Percentiles rank a stretch among this genome's conserved stretches.
These are phyloP conservation scores for Dastarcus helophoroides DNA, from an alignment of 2,888 invertebrate genomes.

Conservation along the genomic window DNA sequence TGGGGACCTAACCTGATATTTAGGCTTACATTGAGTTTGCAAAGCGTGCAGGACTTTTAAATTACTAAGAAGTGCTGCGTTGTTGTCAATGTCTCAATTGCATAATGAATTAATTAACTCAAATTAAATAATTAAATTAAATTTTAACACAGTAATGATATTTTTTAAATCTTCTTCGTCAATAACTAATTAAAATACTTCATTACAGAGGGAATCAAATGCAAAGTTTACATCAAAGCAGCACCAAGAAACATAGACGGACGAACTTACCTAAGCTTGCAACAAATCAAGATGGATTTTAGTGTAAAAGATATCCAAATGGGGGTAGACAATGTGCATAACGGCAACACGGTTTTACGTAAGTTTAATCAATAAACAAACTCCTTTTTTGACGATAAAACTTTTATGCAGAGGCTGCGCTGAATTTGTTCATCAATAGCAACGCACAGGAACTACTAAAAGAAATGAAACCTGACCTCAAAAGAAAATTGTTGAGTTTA, in stretches of 20 bases:
- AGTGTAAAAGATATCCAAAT: constrained; percentile 71
- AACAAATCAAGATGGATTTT: constrained; percentile 77
- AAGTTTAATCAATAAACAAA: constrained; percentile 32
- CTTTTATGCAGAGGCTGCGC: constrained; percentile 58
- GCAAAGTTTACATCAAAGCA: constrained; percentile 73
- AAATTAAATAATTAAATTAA: too few relatives aligned
- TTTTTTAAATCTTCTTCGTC: too few relatives aligned
- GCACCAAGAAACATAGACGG: constrained; percentile 50
- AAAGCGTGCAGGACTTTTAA: too few relatives aligned
- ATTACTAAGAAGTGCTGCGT: too few relatives aligned
- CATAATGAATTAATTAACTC: too few relatives aligned
- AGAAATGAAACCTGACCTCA: constrained; percentile 78
- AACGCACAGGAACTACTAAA: constrained; percentile 73
- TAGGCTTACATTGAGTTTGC: too few relatives aligned
- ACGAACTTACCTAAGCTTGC: constrained; percentile 55
- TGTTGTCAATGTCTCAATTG: too few relatives aligned
- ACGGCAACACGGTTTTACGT: constrained; percentile 72
- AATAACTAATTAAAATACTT: background rate
- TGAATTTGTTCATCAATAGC: constrained; percentile 77
- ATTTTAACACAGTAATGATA: too few relatives aligned
- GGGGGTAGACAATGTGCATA: constrained; percentile 77
- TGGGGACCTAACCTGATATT: too few relatives aligned
- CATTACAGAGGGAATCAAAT: constrained; percentile 65
- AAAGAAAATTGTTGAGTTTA: constrained; percentile 61
- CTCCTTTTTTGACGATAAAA: background rate